A percentile compares a stretch with the other conserved stretches of the same genome.
These are phyloP conservation scores for Lepus timidus DNA, from an alignment of 2,113 vertebrate genomes.

Conservation along the genomic window DNA sequence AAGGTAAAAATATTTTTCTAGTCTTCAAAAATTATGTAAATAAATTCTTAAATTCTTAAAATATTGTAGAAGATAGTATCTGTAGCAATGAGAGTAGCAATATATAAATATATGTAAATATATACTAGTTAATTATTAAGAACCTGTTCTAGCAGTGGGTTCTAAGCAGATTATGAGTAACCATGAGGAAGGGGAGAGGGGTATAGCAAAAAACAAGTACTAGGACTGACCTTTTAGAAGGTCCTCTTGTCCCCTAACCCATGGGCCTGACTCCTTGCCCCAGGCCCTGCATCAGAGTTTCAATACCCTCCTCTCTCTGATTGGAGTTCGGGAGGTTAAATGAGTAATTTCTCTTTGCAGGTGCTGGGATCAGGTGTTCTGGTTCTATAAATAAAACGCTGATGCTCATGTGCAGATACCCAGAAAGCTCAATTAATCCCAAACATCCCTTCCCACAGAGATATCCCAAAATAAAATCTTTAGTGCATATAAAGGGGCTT, in stretches of 20 bases:
- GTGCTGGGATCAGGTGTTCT: conserved; percentile 80
- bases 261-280: neutral
- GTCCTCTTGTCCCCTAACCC: neutral
- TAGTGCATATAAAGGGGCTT: conserved; percentile 70
- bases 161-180: neutral
- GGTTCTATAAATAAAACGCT: conserved; percentile 81
- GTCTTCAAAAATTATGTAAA: conserved; percentile 3
- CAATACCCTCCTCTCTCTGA: conserved; percentile 19
- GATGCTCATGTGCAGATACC: conserved; percentile 76
- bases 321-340: conserved; percentile 73
- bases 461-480: conserved; percentile 83
- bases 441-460: conserved; percentile 79
- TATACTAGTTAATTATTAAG: neutral
- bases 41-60: neutral
- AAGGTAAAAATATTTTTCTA: neutral
- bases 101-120: too few relatives aligned
- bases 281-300: neutral
- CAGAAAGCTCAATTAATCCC: conserved; percentile 83
- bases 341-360: conserved; percentile 80
- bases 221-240: neutral
- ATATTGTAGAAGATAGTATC: neutral
- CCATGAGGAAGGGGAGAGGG: neutral
- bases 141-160: neutral
- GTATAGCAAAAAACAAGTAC: neutral
- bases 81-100: neutral